phyloP scores from a whole-genome alignment of 2,888 invertebrate species.

The Zaprionus obscuricornis region DNA sequence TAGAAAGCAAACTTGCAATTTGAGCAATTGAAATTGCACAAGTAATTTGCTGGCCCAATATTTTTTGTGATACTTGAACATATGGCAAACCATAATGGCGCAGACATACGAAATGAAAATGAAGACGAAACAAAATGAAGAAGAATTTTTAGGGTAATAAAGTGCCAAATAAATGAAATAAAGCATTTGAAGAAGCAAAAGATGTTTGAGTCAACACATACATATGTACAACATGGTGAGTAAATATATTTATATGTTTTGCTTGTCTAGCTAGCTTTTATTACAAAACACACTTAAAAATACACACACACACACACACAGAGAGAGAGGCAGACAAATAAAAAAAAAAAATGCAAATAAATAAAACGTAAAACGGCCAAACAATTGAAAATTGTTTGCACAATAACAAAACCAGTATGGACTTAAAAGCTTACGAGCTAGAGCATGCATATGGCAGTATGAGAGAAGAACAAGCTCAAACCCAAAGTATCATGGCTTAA shows the following conservation, averaged over 20 bases:
- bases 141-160: conserved; percentile 65
- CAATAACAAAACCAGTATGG: conserved; percentile 55
- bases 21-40: conserved; percentile 66
- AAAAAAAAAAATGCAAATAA: conserved; percentile 65
- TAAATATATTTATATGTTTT: background rate
- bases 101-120: too few species aligned
- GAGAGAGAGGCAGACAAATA: conserved; percentile 6
- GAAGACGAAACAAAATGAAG: too few species aligned
- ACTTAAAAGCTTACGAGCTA: conserved; percentile 76
- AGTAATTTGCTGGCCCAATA: conserved; percentile 72
- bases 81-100: too few species aligned
- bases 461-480: conserved; percentile 31
- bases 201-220: conserved; percentile 16
- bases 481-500: conserved; percentile 31
- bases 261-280: conserved; percentile 65
- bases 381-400: conserved; percentile 68
- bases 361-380: conserved; percentile 72
- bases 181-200: conserved; percentile 64
- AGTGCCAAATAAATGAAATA: conserved; percentile 78
- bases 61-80: conserved; percentile 60
- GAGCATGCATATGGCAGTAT: too few species aligned
- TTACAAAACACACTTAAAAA: conserved; percentile 73
- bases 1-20: too few species aligned
- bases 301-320: conserved; percentile 1
- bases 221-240: background rate